Conservation (phyloP, 2,888 invertebrate genomes). For the Therioaphis trifolii region DNA sequence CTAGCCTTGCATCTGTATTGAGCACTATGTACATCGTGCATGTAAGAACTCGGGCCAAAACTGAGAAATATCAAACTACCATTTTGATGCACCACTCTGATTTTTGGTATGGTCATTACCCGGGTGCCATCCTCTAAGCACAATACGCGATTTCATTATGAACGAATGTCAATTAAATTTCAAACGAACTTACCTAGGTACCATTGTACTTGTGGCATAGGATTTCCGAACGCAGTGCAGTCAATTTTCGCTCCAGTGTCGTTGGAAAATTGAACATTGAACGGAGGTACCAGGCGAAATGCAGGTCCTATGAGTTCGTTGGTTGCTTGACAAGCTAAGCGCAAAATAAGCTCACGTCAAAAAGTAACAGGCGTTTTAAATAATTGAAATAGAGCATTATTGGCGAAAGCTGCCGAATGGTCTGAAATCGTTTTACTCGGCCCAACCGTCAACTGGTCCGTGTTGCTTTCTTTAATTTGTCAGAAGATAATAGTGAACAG, state of each 20-base stretch:
- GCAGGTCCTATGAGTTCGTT: slow-evolving; percentile 78
- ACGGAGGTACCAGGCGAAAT: slow-evolving; percentile 78
- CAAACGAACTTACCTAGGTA: slow-evolving; percentile 63
- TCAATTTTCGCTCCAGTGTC: slow-evolving; percentile 79
- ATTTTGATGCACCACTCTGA: slow-evolving; percentile 81
- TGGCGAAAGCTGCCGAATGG: neutral
- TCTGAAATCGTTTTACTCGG: neutral
- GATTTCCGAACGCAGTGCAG: slow-evolving; percentile 78
- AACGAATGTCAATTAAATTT: neutral
- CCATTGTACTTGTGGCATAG: slow-evolving; percentile 75
- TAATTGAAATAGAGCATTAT: neutral
- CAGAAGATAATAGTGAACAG: neutral
- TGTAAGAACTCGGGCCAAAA: slow-evolving; percentile 83
- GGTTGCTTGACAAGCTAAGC: slow-evolving; percentile 71
- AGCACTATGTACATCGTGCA: slow-evolving; percentile 86
- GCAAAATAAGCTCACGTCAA: slow-evolving; percentile 65
- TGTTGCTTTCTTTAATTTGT: neutral
- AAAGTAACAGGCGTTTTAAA: neutral
- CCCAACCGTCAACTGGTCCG: neutral
- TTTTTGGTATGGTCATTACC: slow-evolving; percentile 74
- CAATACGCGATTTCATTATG: neutral
- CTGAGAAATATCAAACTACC: slow-evolving; percentile 88
- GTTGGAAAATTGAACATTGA: slow-evolving; percentile 82
- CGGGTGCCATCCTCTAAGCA: slow-evolving; percentile 75
- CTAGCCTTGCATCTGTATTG: slow-evolving; percentile 80